Evolutionary conservation across 2,113 vertebrate species (phyloP).

Genomic region (Pitta sordida): DNA sequence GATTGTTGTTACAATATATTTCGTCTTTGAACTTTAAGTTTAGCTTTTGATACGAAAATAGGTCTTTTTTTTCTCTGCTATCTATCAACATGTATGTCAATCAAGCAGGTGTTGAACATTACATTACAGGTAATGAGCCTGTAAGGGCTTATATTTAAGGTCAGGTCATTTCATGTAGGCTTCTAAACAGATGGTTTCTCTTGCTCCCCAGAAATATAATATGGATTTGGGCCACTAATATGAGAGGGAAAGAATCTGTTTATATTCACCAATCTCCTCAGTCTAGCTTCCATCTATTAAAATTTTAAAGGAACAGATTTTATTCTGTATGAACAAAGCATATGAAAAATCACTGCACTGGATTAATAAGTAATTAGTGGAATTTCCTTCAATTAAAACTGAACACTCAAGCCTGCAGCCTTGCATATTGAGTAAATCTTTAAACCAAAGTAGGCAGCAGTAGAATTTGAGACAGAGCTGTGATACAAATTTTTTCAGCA

Average conservation of each 20-base stretch:
- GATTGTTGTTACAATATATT: not conserved
- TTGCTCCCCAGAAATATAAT: conserved; percentile 7
- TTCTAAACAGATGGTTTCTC: conserved; percentile 51
- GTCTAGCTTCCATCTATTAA: not conserved
- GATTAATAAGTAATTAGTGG: conserved; percentile 45
- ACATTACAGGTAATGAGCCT: too few species aligned
- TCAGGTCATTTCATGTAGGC: conserved; percentile 26
- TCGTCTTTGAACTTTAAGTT: not conserved
- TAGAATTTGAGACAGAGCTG: not conserved
- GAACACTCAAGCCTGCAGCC: conserved; percentile 19
- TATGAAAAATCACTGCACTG: not conserved
- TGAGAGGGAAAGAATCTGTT: not conserved
- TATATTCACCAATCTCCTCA: not conserved
- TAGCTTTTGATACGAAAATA: not conserved
- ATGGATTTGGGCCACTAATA: not conserved
- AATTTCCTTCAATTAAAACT: conserved; percentile 38
- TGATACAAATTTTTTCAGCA: not conserved
- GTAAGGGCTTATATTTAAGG: conserved; percentile 32
- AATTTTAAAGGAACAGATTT: conserved; percentile 29
- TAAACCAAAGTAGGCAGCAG: not conserved
- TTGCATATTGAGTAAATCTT: conserved; percentile 19
- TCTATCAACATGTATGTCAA: not conserved
- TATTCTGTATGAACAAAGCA: conserved; percentile 4
- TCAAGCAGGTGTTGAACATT: conserved; percentile 36
- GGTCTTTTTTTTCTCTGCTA: not conserved